Evolutionary conservation across 2,797 vertebrate species (phyloP).

Genomic region (Pseudopleuronectes americanus): DNA sequence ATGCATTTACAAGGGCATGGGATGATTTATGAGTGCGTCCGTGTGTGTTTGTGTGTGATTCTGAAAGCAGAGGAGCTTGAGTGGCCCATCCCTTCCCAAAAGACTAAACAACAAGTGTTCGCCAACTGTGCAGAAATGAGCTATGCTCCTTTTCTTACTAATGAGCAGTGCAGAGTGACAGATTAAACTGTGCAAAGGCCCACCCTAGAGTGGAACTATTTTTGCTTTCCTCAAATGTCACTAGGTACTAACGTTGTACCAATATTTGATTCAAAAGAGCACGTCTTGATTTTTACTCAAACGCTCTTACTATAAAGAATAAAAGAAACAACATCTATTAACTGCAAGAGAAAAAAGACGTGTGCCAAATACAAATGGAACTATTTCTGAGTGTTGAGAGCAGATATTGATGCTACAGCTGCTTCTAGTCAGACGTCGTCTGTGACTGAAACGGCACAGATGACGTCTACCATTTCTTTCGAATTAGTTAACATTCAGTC

Average conservation of each 20-base stretch:
- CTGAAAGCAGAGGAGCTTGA: slow-evolving; percentile 29
- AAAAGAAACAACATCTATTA: slow-evolving; percentile 34
- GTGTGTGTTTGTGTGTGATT: slow-evolving; percentile 6
- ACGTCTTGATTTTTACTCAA: slow-evolving; percentile 30
- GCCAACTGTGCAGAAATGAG: slow-evolving; percentile 53
- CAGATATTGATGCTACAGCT: slow-evolving; percentile 20
- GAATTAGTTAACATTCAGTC: slow-evolving; percentile 24
- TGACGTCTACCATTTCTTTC: not conserved
- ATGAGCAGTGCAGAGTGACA: slow-evolving; percentile 70
- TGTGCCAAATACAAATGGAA: slow-evolving; percentile 44
- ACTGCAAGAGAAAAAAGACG: not conserved
- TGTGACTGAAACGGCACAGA: slow-evolving; percentile 11
- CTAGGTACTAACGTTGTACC: slow-evolving; percentile 35
- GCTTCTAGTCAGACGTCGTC: slow-evolving; percentile 27
- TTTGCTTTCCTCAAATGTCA: slow-evolving; percentile 64
- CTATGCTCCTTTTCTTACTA: slow-evolving; percentile 46
- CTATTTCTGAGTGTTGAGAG: slow-evolving; percentile 6
- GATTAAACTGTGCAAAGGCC: slow-evolving; percentile 56
- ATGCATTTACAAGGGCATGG: slow-evolving; percentile 8
- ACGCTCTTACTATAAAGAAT: slow-evolving; percentile 18
- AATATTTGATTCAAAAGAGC: slow-evolving; percentile 55
- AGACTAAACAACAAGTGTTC: slow-evolving; percentile 59
- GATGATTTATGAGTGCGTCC: slow-evolving; percentile 20
- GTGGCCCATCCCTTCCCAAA: slow-evolving; percentile 30
- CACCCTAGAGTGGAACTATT: slow-evolving; percentile 59